A percentile compares a stretch with the other conserved stretches of the same genome.
phyloP scores from a whole-genome alignment of 2,797 vertebrate genomes.

The Sphaeramia orbicularis region DNA sequence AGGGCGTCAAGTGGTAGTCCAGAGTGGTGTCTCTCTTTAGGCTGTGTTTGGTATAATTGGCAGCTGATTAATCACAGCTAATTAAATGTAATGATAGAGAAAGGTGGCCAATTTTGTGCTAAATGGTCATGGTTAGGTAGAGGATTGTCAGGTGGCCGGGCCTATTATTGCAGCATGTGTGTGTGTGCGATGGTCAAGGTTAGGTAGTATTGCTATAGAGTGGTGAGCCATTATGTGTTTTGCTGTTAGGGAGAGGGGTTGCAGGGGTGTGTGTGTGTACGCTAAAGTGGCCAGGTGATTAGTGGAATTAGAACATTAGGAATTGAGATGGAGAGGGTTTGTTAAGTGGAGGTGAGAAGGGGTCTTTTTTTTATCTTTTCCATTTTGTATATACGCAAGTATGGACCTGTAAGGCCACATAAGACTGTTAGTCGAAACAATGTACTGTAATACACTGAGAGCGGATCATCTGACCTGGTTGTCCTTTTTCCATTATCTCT shows the following conservation, averaged over 20 bases:
- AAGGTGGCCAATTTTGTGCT: constrained; percentile 85
- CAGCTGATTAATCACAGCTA: constrained; percentile 87
- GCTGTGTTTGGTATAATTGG: constrained; percentile 86
- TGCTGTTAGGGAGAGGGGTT: constrained; percentile 67
- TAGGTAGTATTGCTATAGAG: constrained; percentile 81
- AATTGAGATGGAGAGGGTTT: constrained; percentile 77
- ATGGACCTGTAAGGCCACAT: constrained; percentile 31
- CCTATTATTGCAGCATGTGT: constrained; percentile 65
- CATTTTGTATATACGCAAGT: constrained; percentile 21
- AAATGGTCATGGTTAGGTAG: constrained; percentile 81
- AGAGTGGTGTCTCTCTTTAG: constrained; percentile 81
- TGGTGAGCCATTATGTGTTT: constrained; percentile 78
- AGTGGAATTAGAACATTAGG: constrained; percentile 78
- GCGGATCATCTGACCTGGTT: constrained; percentile 89
- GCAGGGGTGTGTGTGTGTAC: constrained; percentile 7
- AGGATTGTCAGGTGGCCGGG: constrained; percentile 74
- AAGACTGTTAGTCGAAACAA: constrained; percentile 15
- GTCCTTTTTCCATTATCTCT: constrained; percentile 89
- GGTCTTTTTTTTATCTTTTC: constrained; percentile 44
- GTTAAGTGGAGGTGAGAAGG: constrained; percentile 67
- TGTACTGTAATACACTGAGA: constrained; percentile 7
- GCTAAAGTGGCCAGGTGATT: constrained; percentile 76
- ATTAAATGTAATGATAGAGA: constrained; percentile 89
- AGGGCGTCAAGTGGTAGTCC: constrained; percentile 76
- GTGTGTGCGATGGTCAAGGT: constrained; percentile 76